Evolutionary conservation across 2,797 vertebrate species (phyloP), one percentile per base, ranked within the genome.

Genomic region (Bufotes viridis): DNA sequence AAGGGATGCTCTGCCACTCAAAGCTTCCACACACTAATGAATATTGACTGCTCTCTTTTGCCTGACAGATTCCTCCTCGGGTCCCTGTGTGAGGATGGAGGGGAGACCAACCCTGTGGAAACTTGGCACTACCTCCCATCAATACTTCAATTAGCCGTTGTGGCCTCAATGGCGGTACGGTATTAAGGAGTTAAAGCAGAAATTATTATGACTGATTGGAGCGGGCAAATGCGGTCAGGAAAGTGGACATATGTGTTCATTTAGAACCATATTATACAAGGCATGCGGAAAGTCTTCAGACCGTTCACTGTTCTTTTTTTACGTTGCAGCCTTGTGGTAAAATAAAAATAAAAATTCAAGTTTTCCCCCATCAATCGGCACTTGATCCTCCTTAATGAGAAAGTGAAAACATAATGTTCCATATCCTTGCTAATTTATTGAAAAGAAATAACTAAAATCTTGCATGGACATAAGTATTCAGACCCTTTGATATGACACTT

Each of bases 11-110:
- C 86, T 86, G 85, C 80, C 90, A 90, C 80, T 90, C 84, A 88
- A 63, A 80, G 34, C 81, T 65, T 81, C 60, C 81, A 83, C 84
- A 86, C 87, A 80, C 87, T 90, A 90, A 90, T 90, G 87, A 88
- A 88, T 90, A 90, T 90, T 90, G 90, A 88, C 87, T 87, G 74
- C 67, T 90, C 70, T 75, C 90, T 90, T 90, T 78, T 87, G 90
- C 90, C 87, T 90, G 90, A 90, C 86, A 78, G 87, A 88, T 86
- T 83, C 85, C 70, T 88, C 80, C 80, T 69, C 87, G n/a, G 80
- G 88, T 82, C 80, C 34, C 24, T 75, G 74, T 65, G 81, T 78
- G 79, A 57, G 84, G 72, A 72, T 67, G 53, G 61, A 83, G 61
- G 13, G 80, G 84, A 55, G 55, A 63, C 58, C 63, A 69, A 60